Evolutionary conservation across 1,140 invertebrate genomes (phyloP).

Genomic region (Trichonephila clavata): DNA sequence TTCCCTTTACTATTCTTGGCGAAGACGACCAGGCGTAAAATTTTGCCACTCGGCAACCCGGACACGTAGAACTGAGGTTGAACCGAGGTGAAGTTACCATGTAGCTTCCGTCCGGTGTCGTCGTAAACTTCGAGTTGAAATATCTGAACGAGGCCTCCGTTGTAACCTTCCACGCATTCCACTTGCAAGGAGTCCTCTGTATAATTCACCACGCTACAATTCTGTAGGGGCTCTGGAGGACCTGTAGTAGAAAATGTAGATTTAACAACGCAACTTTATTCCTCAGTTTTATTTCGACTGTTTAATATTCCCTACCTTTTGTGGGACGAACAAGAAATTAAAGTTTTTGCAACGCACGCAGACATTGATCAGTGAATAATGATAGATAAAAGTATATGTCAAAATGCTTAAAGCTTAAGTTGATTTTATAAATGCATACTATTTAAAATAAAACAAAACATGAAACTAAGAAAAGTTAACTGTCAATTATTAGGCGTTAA

Average conservation of each 20-base stretch:
- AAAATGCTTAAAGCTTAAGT: no score
- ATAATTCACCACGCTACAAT: conserved; percentile 78
- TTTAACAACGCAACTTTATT: not conserved
- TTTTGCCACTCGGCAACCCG: conserved; percentile 74
- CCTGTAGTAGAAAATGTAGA: conserved; percentile 82
- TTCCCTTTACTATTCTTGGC: conserved; percentile 87
- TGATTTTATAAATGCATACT: no score
- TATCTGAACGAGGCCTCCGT: conserved; percentile 77
- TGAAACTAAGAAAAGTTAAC: no score
- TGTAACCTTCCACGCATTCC: conserved; percentile 78
- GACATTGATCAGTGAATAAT: no score
- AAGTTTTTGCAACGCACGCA: not conserved
- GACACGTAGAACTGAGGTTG: conserved; percentile 77
- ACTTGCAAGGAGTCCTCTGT: conserved; percentile 78
- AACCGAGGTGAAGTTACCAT: conserved; percentile 78
- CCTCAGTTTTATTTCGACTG: not conserved
- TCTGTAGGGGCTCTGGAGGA: conserved; percentile 81
- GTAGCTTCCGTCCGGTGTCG: conserved; percentile 56
- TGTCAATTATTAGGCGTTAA: no score
- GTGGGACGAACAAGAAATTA: not conserved
- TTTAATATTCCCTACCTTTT: not conserved
- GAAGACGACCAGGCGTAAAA: conserved; percentile 84
- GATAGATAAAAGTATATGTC: no score
- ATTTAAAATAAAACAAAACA: no score
- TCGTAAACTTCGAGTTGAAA: conserved; percentile 78